Conservation (phyloP, 2,888 invertebrate species). For the Phyllotreta cruciferae region DNA sequence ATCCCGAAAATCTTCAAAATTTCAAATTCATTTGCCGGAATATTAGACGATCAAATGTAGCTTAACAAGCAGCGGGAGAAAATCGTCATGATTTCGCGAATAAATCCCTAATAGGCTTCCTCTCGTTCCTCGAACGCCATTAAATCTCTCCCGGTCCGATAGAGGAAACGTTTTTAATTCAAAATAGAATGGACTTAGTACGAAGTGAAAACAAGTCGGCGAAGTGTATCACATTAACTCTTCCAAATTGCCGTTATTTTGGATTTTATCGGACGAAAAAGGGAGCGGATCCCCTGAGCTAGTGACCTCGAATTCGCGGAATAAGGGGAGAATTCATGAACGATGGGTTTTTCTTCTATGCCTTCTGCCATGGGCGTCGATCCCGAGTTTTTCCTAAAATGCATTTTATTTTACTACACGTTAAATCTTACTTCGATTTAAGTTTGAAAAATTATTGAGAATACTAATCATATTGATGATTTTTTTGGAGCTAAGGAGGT, state of each 20-base stretch:
- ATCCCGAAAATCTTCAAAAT: not conserved
- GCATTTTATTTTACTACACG: too few species aligned
- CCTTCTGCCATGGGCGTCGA: not conserved
- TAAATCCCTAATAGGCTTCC: not conserved
- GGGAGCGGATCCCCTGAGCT: conserved; percentile 16
- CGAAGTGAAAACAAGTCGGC: conserved; percentile 27
- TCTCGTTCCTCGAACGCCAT: not conserved
- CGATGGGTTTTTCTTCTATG: conserved; percentile 19
- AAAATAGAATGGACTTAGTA: conserved; percentile 6
- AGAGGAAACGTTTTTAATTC: conserved; percentile 2
- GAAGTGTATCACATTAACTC: conserved; percentile 30
- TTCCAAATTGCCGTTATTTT: conserved; percentile 29
- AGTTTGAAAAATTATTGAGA: too few species aligned
- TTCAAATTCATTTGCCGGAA: too few species aligned
- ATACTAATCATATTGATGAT: too few species aligned
- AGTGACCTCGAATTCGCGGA: conserved; percentile 21
- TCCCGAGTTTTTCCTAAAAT: too few species aligned
- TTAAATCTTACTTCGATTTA: too few species aligned
- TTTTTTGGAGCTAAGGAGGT: too few species aligned
- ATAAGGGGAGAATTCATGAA: conserved; percentile 22
- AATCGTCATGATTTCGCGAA: not conserved
- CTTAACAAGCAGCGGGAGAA: not conserved
- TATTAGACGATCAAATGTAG: too few species aligned
- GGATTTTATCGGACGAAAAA: conserved; percentile 28
- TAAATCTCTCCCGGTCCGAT: conserved; percentile 1